Evolutionary conservation across 2,888 invertebrate genomes (phyloP), one percentile per base, ranked within the genome.

Genomic region (Hirtodrosophila trivittata): DNA sequence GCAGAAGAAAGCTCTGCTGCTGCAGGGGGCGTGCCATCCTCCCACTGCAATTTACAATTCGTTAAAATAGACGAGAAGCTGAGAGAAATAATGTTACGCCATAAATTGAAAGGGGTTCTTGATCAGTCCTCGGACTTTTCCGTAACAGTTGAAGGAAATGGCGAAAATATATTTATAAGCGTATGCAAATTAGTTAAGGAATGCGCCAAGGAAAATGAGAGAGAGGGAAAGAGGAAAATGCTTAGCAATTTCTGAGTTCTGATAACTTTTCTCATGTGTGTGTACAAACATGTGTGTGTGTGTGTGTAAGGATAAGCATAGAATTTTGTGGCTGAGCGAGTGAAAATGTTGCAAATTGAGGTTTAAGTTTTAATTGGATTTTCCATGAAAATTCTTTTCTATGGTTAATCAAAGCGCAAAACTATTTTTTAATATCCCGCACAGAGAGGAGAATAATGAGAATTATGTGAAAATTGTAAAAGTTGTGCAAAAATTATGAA

Each of bases 361-460:
- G 7, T 50, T 33, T 2, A 56, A 67, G 45, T 62, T 73, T 67
- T 70, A 70, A 73, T 70, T 70, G 57, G 35, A 35, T 30, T 37
- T 8, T 33, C 14, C 35, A 12, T 21, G 30, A 50, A 50, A n/a
- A n/a, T n/a, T n/a, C 14, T 64, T 64, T 43, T 10, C 26, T n/a
- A 37, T 25, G 14, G 13, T 42, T 55, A 64, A 64, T 64, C 41
- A 47, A 16, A 21, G 35, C 37, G 37, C 25, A 18, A 30, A 25
- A 42, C 12, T 28, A 3, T 18, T 30, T 16, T 10, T 7, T 13
- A n/a, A n/a, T n/a, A n/a, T n/a, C 3, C n/a, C 10, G n/a, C 32
- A 32, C 5, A 32, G 7, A 3, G n/a, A n/a, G n/a, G 4, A 25
- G 6, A 25, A 4, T 25, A 25, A 25, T 25, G 3, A 25, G 6